A percentile compares a stretch with the other conserved stretches of the same genome.
phyloP scores from a whole-genome alignment of 1,140 invertebrate genomes.

The Neodiprion pinetum region DNA sequence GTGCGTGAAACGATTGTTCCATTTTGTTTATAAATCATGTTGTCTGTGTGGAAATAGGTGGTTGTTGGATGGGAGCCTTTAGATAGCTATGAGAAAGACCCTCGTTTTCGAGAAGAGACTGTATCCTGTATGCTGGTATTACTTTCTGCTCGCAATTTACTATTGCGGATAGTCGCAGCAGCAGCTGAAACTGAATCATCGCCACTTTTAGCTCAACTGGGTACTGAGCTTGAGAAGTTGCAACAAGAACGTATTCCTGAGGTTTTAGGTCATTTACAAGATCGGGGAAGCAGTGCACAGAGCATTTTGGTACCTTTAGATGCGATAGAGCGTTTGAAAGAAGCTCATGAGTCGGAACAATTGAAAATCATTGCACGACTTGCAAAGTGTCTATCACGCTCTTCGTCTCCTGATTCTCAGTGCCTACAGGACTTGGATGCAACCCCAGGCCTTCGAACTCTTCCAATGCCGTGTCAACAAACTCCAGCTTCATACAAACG shows the following conservation, averaged over 20 bases:
- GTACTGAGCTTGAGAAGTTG: constrained; percentile 44
- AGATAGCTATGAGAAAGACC: constrained; percentile 37
- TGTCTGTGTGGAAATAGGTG: constrained; percentile 38
- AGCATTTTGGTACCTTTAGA: constrained; percentile 55
- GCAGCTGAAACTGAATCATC: constrained; percentile 42
- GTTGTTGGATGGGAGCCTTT: constrained; percentile 56
- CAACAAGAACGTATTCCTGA: constrained; percentile 44
- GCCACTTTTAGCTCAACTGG: constrained; percentile 39
- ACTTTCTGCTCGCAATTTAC: constrained; percentile 49
- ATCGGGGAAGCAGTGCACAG: constrained; percentile 33
- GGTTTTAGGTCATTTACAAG: constrained; percentile 42
- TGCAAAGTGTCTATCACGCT: constrained; percentile 46
- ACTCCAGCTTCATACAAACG: constrained; percentile 50
- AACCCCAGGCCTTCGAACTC: constrained; percentile 41
- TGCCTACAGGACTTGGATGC: constrained; percentile 45
- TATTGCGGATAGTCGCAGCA: constrained; percentile 52
- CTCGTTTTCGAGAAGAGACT: constrained; percentile 51
- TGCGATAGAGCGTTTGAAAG: constrained; percentile 53
- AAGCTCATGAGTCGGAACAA: constrained; percentile 53
- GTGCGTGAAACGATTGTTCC: background rate
- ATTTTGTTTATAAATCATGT: background rate
- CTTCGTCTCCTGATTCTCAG: constrained; percentile 43
- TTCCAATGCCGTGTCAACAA: constrained; percentile 43
- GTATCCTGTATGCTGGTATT: constrained; percentile 50
- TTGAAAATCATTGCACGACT: constrained; percentile 47